These are phyloP conservation scores for Pluvialis apricaria DNA, from an alignment of 2,113 vertebrate species.

Conservation along the genomic window DNA sequence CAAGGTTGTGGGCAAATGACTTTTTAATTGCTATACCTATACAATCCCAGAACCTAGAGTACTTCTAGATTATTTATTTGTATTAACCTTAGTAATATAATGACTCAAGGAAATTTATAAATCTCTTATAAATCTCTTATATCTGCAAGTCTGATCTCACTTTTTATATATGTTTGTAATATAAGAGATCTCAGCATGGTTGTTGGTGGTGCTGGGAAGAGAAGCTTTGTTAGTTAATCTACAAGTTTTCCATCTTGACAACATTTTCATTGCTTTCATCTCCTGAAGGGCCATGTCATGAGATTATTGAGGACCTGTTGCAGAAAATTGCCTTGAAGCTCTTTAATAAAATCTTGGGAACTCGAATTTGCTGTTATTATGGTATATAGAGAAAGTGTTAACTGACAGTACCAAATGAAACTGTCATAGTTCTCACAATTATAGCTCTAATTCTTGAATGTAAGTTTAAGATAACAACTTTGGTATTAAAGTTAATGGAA, in stretches of 20 bases:
- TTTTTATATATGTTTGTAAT: neutral
- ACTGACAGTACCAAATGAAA: slow-evolving; percentile 52
- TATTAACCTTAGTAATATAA: neutral
- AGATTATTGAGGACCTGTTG: slow-evolving; percentile 52
- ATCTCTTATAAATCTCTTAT: neutral
- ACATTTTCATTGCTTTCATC: slow-evolving; percentile 9
- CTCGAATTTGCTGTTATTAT: slow-evolving; percentile 23
- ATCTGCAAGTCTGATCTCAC: neutral
- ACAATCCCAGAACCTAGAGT: neutral
- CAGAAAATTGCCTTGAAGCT: slow-evolving; percentile 48
- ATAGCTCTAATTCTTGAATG: slow-evolving; percentile 51
- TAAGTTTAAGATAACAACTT: slow-evolving; percentile 70
- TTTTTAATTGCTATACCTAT: neutral
- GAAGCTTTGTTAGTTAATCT: neutral
- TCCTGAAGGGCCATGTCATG: slow-evolving; percentile 21
- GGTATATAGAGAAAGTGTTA: neutral
- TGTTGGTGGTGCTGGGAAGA: neutral
- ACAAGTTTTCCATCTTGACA: neutral
- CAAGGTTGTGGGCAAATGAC: neutral
- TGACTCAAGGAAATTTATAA: neutral
- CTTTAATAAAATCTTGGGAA: slow-evolving; percentile 21
- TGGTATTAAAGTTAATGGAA: slow-evolving; percentile 49
- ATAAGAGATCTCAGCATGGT: neutral
- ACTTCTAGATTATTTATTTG: neutral
- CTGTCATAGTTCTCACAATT: slow-evolving; percentile 55